Conservation (phyloP, 2,797 vertebrate species). For the Kryptopterus vitreolus region DNA sequence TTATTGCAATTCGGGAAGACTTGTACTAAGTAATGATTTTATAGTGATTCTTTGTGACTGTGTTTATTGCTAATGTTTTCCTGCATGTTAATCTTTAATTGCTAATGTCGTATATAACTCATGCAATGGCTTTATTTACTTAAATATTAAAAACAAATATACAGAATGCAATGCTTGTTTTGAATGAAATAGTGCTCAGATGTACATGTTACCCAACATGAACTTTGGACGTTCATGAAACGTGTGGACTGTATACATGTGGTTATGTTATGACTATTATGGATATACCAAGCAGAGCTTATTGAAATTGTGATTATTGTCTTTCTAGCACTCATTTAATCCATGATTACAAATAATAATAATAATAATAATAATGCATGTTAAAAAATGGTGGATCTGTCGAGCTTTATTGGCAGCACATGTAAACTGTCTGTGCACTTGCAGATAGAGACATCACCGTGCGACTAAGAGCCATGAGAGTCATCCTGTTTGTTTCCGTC, state of each 20-base stretch:
- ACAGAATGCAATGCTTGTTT: not conserved
- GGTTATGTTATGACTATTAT: not conserved
- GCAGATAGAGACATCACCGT: conserved; percentile 43
- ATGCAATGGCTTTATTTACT: not conserved
- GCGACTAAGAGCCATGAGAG: conserved; percentile 63
- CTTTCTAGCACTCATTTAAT: not conserved
- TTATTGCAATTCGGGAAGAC: not conserved
- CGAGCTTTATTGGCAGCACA: conserved; percentile 45
- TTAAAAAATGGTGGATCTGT: not conserved
- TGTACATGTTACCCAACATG: no score
- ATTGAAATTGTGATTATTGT: not conserved
- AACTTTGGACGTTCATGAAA: not conserved
- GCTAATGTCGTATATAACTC: not conserved
- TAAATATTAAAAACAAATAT: not conserved
- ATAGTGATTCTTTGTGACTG: no score
- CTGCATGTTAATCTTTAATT: not conserved
- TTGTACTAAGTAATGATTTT: not conserved
- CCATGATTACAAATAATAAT: not conserved
- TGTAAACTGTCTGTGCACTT: conserved; percentile 21
- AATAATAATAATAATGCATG: not conserved
- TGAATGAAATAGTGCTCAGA: not conserved
- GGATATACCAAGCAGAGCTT: not conserved
- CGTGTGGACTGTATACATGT: not conserved
- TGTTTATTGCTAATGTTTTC: not conserved
- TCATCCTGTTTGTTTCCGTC: conserved; percentile 60